Conservation (phyloP, 2,113 vertebrate genomes). For the Macrotis lagotis region DNA sequence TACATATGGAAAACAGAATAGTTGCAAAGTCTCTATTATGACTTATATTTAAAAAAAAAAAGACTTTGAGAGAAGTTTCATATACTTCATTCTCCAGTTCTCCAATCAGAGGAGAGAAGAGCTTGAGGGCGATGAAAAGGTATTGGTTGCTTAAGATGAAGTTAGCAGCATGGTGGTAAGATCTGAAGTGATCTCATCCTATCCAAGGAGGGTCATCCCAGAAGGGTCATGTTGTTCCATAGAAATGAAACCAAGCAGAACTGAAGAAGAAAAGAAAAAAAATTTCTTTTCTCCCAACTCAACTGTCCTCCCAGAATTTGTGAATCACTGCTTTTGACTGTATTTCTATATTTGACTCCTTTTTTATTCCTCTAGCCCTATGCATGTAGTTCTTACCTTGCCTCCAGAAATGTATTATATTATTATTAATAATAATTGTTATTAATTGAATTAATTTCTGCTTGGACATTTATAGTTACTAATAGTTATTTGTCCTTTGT, state of each 20-base stretch:
- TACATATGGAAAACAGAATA: too few species aligned
- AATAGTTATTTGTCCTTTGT: too few species aligned
- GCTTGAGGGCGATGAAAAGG: not conserved
- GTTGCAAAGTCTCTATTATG: too few species aligned
- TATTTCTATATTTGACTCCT: not conserved
- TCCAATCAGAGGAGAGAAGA: not conserved
- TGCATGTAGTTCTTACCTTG: too few species aligned
- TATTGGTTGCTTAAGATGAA: not conserved
- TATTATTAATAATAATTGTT: too few species aligned
- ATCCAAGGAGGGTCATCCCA: not conserved
- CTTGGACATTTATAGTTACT: too few species aligned
- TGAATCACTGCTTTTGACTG: not conserved
- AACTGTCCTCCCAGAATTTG: not conserved
- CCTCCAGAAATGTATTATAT: too few species aligned
- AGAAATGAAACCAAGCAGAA: too few species aligned
- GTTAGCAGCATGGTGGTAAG: not conserved
- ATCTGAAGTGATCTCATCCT: not conserved
- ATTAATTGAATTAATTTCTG: too few species aligned
- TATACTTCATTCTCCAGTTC: not conserved
- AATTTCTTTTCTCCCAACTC: not conserved
- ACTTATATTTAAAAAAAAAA: too few species aligned
- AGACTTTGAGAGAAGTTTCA: too few species aligned
- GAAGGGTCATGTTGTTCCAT: not conserved
- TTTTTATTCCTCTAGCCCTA: not conserved
- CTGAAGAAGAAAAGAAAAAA: not conserved